phyloP scores from a whole-genome alignment of 2,888 invertebrate genomes.

The Drosophila pseudotalamancana region DNA sequence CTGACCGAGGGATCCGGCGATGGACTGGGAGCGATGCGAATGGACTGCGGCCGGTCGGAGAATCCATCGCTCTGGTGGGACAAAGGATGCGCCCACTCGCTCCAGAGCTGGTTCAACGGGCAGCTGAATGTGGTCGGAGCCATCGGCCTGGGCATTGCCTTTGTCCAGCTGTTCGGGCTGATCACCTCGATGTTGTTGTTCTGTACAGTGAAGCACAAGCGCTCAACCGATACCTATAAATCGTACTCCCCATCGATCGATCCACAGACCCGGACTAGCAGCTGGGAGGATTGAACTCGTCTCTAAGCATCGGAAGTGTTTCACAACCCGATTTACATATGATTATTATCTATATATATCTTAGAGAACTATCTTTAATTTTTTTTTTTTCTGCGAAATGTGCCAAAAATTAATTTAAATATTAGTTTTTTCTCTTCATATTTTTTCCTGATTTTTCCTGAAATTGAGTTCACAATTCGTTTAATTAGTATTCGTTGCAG shows the following conservation, averaged over 20 bases:
- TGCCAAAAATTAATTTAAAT: slow-evolving; percentile 78
- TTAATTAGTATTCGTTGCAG: slow-evolving; percentile 23
- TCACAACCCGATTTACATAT: slow-evolving; percentile 33
- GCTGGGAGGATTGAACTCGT: slow-evolving; percentile 84
- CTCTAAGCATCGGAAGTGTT: slow-evolving; percentile 47
- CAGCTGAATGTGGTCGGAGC: slow-evolving; percentile 92
- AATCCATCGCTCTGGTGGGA: slow-evolving; percentile 87
- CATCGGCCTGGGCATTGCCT: slow-evolving; percentile 90
- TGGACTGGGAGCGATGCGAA: slow-evolving; percentile 72
- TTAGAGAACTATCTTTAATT: not conserved
- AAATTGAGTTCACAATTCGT: slow-evolving; percentile 10
- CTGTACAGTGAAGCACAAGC: slow-evolving; percentile 89
- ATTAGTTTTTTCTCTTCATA: slow-evolving; percentile 26
- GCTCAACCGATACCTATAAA: slow-evolving; percentile 89
- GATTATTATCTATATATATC: slow-evolving; percentile 12
- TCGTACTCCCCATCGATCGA: slow-evolving; percentile 86
- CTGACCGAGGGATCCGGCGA: slow-evolving; percentile 84
- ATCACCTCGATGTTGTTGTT: slow-evolving; percentile 91
- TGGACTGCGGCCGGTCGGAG: slow-evolving; percentile 84
- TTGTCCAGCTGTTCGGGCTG: slow-evolving; percentile 91
- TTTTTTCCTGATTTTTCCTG: slow-evolving; percentile 24
- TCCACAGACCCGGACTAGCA: slow-evolving; percentile 84
- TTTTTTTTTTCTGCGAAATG: slow-evolving; percentile 62
- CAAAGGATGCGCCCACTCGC: slow-evolving; percentile 90
- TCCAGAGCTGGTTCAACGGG: slow-evolving; percentile 91